These are phyloP conservation scores for Hesperia comma DNA, from an alignment of 2,888 invertebrate genomes.

Conservation along the genomic window DNA sequence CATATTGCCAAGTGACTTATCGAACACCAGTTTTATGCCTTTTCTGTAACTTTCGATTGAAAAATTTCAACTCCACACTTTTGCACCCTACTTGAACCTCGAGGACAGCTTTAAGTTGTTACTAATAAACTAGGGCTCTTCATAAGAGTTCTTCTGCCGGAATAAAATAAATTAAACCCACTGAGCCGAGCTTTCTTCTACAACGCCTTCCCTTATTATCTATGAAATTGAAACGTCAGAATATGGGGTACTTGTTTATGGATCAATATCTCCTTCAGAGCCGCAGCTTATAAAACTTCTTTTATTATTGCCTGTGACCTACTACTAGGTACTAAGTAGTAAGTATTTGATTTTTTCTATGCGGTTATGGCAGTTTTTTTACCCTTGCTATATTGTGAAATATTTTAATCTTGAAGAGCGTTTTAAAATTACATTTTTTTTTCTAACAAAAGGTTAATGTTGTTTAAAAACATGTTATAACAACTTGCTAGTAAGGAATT, in stretches of 20 bases:
- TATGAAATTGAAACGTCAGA: conserved; percentile 79
- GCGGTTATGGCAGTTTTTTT: no score
- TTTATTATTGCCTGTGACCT: no score
- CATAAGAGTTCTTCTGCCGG: conserved; percentile 64
- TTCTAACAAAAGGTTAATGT: no score
- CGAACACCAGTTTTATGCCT: conserved; percentile 84
- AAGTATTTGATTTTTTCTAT: no score
- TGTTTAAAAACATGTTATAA: no score
- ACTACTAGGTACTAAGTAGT: no score
- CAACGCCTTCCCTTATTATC: conserved; percentile 79
- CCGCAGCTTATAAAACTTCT: conserved; percentile 23
- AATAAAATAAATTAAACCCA: conserved; percentile 43
- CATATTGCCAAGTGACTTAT: conserved; percentile 90
- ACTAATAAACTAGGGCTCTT: conserved; percentile 49
- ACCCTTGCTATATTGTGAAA: no score
- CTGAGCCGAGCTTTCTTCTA: conserved; percentile 76
- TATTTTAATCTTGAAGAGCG: no score
- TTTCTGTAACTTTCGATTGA: conserved; percentile 66
- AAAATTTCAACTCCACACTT: conserved; percentile 53
- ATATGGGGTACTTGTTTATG: conserved; percentile 72
- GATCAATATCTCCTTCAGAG: conserved; percentile 64
- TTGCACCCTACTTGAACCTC: conserved; percentile 46
- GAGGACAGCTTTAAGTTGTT: conserved; percentile 55
- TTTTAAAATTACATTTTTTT: no score
- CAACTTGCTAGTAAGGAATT: no score